phyloP scores from a whole-genome alignment of 2,113 vertebrate genomes.

The Okapia johnstoni region DNA sequence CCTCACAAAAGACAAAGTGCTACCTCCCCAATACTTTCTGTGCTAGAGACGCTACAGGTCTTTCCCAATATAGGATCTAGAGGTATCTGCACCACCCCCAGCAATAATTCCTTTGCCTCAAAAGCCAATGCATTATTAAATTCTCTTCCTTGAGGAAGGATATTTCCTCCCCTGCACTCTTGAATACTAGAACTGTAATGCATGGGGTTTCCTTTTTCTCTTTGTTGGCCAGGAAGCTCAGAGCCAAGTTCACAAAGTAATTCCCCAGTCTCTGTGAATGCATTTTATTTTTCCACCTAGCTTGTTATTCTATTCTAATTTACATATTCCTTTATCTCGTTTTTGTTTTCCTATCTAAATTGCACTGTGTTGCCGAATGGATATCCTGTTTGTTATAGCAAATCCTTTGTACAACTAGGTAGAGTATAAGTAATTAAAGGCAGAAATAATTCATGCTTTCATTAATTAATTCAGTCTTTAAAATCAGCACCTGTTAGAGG shows the following conservation, averaged over 20 bases:
- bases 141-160: not conserved
- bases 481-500: not conserved
- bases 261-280: not conserved
- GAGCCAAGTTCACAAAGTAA: conserved; percentile 1
- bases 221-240: conserved; percentile 39
- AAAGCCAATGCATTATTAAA: not conserved
- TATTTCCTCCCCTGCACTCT: not conserved
- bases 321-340: not conserved
- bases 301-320: conserved; percentile 23
- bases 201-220: conserved; percentile 13
- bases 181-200: not conserved
- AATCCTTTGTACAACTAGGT: not conserved
- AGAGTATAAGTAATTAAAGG: conserved; percentile 16
- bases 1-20: not conserved
- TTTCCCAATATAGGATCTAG: not conserved
- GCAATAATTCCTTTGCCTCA: not conserved
- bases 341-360: conserved; percentile 34
- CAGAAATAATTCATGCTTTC: not conserved
- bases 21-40: not conserved
- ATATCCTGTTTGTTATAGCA: not conserved
- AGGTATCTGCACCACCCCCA: not conserved
- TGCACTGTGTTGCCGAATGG: not conserved
- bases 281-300: not conserved
- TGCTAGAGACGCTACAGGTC: not conserved
- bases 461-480: not conserved